Evolutionary conservation across 1,140 invertebrate species (phyloP).

Genomic region (Planococcus citri): DNA sequence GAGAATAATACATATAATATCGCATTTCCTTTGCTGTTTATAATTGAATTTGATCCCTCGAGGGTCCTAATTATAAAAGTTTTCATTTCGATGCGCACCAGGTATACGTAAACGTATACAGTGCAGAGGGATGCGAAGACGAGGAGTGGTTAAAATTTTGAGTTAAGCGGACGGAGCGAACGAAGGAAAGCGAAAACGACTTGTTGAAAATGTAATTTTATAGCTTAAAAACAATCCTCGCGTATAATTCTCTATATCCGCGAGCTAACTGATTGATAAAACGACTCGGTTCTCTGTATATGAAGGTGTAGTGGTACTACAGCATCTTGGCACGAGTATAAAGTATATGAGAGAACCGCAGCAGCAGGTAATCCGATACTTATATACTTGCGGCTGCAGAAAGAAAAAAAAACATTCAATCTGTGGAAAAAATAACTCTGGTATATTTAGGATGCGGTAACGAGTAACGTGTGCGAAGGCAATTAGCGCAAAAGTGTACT

Average conservation of each 20-base stretch:
- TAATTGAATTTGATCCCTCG: conserved; percentile 6
- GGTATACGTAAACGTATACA: background rate
- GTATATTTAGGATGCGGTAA: too few species aligned
- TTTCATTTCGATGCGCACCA: background rate
- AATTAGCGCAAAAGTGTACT: background rate
- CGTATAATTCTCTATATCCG: background rate
- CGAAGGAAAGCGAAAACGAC: background rate
- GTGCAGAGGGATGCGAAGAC: too few species aligned
- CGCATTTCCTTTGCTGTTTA: conserved; percentile 6
- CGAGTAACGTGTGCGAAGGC: background rate
- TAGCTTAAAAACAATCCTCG: conserved; percentile 3
- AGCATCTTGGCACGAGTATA: too few species aligned
- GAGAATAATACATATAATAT: conserved; percentile 4
- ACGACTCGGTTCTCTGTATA: too few species aligned
- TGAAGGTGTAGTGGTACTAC: too few species aligned
- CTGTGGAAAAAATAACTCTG: too few species aligned
- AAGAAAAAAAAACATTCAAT: too few species aligned
- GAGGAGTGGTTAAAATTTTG: background rate
- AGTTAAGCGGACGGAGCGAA: background rate
- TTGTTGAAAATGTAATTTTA: background rate
- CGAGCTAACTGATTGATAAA: background rate
- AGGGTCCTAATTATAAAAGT: conserved; percentile 7
- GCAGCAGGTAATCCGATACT: too few species aligned
- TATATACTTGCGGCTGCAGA: too few species aligned
- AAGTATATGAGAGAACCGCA: too few species aligned